Conservation (phyloP, 2,888 invertebrate genomes). For the Nomada lathburiana region DNA sequence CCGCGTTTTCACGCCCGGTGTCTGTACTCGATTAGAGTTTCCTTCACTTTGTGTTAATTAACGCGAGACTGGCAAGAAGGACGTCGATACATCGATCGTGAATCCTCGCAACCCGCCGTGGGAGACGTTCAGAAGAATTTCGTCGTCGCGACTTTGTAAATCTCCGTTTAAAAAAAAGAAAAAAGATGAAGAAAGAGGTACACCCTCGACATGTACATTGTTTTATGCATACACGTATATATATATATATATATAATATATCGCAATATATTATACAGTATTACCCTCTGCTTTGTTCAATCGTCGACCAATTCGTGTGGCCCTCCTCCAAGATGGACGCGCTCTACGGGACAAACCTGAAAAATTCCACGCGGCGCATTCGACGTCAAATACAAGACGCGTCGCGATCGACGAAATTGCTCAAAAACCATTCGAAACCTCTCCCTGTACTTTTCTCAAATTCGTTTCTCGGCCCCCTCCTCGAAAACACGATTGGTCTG, state of each 20-base stretch:
- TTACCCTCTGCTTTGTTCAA: conserved; percentile 20
- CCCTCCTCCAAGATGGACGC: neutral
- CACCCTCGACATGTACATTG: neutral
- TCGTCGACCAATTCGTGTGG: neutral
- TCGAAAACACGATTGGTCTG: neutral
- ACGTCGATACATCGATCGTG: conserved; percentile 28
- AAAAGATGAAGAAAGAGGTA: too few species aligned
- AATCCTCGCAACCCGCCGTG: neutral
- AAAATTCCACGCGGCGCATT: neutral
- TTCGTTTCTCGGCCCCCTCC: neutral
- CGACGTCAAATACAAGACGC: neutral
- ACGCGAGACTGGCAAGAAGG: conserved; percentile 62
- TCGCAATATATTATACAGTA: conserved; percentile 42
- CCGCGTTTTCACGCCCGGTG: conserved; percentile 9
- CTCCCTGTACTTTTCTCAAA: neutral
- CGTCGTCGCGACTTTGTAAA: conserved; percentile 13
- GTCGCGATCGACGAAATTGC: conserved; percentile 27
- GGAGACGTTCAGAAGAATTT: conserved; percentile 28
- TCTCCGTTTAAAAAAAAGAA: neutral
- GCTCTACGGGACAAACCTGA: neutral
- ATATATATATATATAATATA: conserved; percentile 34
- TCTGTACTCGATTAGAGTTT: conserved; percentile 13
- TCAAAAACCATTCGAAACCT: conserved; percentile 4
- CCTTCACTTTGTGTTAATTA: conserved; percentile 8
- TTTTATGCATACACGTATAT: neutral